phyloP scores from a whole-genome alignment of 1,140 invertebrate genomes.

The Periplaneta americana region DNA sequence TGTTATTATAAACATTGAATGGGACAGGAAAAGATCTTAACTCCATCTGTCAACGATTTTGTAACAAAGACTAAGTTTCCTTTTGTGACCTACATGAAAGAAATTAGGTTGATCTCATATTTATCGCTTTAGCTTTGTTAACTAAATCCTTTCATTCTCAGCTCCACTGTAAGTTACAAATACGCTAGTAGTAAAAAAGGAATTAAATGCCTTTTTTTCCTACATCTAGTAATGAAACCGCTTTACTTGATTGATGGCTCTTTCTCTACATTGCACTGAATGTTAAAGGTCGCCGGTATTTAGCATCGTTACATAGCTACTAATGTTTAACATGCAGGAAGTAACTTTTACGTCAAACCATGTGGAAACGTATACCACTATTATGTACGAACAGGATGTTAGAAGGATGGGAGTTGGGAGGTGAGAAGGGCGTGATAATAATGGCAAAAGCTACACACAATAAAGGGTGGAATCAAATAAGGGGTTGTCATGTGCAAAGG shows the following conservation, averaged over 20 bases:
- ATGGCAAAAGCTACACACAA: background rate
- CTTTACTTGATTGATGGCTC: background rate
- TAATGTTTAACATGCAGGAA: background rate
- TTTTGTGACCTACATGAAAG: too few species aligned
- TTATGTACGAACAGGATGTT: background rate
- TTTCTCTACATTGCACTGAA: background rate
- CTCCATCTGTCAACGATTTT: too few species aligned
- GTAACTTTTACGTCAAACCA: background rate
- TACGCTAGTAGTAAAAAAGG: too few species aligned
- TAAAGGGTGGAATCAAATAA: background rate
- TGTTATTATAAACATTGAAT: too few species aligned
- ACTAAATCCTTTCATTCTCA: too few species aligned
- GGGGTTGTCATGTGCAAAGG: background rate
- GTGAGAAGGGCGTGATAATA: background rate
- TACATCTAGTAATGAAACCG: too few species aligned
- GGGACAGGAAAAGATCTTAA: too few species aligned
- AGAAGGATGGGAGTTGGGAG: background rate
- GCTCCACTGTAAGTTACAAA: too few species aligned
- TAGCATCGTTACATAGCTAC: background rate
- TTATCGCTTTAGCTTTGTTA: too few species aligned
- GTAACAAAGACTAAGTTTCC: too few species aligned
- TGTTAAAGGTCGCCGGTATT: background rate
- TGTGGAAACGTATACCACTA: background rate
- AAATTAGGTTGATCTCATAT: too few species aligned
- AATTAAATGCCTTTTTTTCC: too few species aligned